These are phyloP conservation scores for Leucosticte australis DNA, from an alignment of 2,113 vertebrate species.

Conservation along the genomic window DNA sequence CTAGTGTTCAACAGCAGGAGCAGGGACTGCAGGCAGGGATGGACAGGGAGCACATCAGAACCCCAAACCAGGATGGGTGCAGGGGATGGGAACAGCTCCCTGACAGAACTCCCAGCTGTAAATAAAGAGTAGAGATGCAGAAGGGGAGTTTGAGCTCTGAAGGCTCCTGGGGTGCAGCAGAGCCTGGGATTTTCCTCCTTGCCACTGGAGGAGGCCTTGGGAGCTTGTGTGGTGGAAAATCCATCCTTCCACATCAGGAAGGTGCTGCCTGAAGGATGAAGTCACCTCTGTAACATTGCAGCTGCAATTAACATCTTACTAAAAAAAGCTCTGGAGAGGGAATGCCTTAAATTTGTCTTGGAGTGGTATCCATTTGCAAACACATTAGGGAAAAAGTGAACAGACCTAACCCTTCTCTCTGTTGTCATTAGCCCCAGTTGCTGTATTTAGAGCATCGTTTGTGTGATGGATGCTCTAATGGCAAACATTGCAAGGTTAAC, in stretches of 20 bases:
- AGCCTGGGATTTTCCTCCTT: not conserved
- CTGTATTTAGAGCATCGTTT: not conserved
- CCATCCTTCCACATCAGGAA: not conserved
- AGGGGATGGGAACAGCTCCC: not conserved
- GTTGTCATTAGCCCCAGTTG: not conserved
- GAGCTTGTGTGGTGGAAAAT: not conserved
- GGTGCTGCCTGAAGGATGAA: not conserved
- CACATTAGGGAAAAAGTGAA: not conserved
- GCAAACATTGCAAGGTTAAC: conserved; percentile 12
- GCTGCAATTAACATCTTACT: not conserved
- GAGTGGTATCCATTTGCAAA: not conserved
- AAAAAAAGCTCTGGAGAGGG: not conserved
- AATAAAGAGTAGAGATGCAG: fast-evolving
- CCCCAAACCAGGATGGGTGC: not conserved
- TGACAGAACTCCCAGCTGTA: not conserved
- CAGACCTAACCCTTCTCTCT: not conserved
- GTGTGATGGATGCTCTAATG: conserved; percentile 26
- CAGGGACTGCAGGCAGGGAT: not conserved
- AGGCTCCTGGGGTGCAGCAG: not conserved
- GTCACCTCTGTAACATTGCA: not conserved
- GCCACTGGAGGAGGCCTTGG: not conserved
- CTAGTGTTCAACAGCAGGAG: not conserved
- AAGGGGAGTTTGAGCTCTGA: not conserved
- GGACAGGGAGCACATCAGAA: not conserved
- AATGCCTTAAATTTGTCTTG: not conserved